Percentiles rank a stretch among this genome's conserved stretches.
These are phyloP conservation scores for Eustalomyia histrio DNA, from an alignment of 2,888 invertebrate species.

Conservation along the genomic window DNA sequence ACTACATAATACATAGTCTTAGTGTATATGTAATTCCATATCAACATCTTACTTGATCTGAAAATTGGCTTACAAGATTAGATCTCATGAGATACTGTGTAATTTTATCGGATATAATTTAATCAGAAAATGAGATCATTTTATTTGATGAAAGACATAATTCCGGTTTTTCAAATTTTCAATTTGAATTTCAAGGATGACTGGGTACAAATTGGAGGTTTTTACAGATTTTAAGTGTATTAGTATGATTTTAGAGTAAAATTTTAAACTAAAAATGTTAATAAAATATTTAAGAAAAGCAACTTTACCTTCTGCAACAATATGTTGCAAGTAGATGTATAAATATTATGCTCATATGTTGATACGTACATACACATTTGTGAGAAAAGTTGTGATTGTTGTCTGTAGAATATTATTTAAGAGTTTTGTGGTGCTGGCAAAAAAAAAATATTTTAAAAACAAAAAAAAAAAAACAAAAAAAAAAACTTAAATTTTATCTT, in stretches of 20 bases:
- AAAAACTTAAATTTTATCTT: neutral
- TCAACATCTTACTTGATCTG: too few relatives aligned
- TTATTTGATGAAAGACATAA: too few relatives aligned
- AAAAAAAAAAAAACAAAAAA: neutral
- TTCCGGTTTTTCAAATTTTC: too few relatives aligned
- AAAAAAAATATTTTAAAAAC: neutral
- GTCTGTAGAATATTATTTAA: slow-evolving; percentile 6
- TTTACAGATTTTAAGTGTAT: too few relatives aligned
- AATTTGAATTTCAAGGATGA: too few relatives aligned
- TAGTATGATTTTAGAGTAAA: neutral
- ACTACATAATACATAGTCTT: too few relatives aligned
- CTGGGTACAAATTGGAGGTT: too few relatives aligned
- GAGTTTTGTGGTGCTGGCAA: slow-evolving; percentile 37
- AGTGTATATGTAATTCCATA: too few relatives aligned
- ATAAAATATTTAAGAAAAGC: slow-evolving; percentile 44
- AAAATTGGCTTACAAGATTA: too few relatives aligned
- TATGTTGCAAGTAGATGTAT: neutral
- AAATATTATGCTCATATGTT: neutral
- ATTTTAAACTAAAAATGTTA: neutral
- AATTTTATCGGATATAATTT: too few relatives aligned
- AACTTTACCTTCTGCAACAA: neutral
- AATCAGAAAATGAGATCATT: too few relatives aligned
- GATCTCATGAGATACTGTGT: too few relatives aligned
- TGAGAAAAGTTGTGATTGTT: neutral
- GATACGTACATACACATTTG: neutral